These are phyloP conservation scores for Cyphomyrus plagiostoma DNA, from an alignment of 2,113 vertebrate genomes.

Conservation along the genomic window DNA sequence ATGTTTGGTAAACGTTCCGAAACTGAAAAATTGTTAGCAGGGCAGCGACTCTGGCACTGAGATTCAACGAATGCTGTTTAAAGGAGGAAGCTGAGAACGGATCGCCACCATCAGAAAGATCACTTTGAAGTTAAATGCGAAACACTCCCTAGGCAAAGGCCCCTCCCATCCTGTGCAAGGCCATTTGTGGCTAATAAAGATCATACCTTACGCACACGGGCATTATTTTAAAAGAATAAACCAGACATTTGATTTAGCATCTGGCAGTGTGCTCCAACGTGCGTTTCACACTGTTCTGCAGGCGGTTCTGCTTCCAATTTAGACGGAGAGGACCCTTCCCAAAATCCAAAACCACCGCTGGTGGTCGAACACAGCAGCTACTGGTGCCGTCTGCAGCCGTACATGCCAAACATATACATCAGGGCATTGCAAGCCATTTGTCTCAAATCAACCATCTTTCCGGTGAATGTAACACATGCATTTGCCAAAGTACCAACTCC, in stretches of 20 bases:
- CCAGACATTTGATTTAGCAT: background rate
- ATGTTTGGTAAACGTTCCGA: background rate
- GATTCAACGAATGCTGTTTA: conserved; percentile 31
- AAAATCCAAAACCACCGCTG: background rate
- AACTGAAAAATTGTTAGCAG: background rate
- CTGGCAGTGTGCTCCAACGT: background rate
- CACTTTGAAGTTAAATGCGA: background rate
- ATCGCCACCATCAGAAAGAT: background rate
- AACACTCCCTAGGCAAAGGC: background rate
- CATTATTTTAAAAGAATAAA: background rate
- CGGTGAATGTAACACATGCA: background rate
- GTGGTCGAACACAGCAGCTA: background rate
- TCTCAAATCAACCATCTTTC: background rate
- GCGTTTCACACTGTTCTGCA: background rate
- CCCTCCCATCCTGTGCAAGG: background rate
- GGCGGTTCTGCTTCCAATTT: background rate
- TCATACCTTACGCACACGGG: background rate
- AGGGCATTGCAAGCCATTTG: background rate
- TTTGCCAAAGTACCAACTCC: background rate
- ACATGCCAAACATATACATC: background rate
- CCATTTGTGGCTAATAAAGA: background rate
- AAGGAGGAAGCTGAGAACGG: conserved; percentile 10
- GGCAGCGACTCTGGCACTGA: conserved; percentile 5
- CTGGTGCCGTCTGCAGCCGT: background rate
- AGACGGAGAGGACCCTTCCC: background rate